Evolutionary conservation across 2,113 vertebrate genomes (phyloP).

Genomic region (Picathartes gymnocephalus): DNA sequence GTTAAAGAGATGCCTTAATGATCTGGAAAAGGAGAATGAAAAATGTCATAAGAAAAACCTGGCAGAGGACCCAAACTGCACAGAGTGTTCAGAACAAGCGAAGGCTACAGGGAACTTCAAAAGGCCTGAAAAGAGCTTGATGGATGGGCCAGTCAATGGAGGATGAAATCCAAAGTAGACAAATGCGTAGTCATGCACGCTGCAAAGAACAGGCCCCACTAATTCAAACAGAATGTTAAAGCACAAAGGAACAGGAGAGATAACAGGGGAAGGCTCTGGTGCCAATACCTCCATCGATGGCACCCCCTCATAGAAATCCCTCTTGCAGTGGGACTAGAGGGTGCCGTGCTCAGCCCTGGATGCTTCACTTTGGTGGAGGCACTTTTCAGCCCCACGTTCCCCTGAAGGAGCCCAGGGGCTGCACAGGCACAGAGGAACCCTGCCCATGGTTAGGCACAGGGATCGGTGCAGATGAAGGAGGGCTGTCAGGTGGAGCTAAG

Average conservation of each 20-base stretch:
- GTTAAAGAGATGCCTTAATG: conserved; percentile 41
- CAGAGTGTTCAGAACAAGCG: conserved; percentile 30
- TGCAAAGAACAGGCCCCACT: conserved; percentile 35
- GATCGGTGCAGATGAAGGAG: not conserved
- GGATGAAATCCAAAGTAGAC: conserved; percentile 61
- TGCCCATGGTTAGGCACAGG: accelerated
- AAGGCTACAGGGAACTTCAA: conserved; percentile 60
- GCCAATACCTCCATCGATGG: not conserved
- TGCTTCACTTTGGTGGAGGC: not conserved
- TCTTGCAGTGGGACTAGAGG: not conserved
- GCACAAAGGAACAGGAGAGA: not conserved
- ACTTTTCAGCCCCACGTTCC: not conserved
- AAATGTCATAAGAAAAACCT: conserved; percentile 46
- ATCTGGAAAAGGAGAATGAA: conserved; percentile 40
- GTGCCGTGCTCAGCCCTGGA: not conserved
- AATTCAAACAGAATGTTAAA: conserved; percentile 65
- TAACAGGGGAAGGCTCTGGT: not conserved
- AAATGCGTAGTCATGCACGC: conserved; percentile 49
- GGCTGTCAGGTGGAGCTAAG: not conserved
- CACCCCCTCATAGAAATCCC: not conserved
- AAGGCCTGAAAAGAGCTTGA: conserved; percentile 47
- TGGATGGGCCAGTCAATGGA: conserved; percentile 59
- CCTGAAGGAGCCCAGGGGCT: no score
- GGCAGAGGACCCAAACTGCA: conserved; percentile 46
- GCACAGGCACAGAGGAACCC: not conserved